phyloP scores from a whole-genome alignment of 2,113 vertebrate species.

The Nannospalax galili region DNA sequence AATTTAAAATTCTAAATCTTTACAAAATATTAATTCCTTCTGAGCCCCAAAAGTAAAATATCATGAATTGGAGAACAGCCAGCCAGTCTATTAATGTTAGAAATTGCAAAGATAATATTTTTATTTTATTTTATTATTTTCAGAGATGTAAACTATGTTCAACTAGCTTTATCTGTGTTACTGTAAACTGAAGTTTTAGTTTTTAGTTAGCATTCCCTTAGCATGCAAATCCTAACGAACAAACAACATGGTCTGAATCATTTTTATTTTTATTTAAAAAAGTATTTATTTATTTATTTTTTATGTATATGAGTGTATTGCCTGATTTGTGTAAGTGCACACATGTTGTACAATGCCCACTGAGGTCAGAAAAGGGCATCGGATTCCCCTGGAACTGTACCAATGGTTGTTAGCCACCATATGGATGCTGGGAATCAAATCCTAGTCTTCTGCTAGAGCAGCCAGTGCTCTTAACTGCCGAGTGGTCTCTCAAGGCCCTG shows the following conservation, averaged over 20 bases:
- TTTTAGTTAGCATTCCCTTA: neutral
- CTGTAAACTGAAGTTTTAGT: conserved; percentile 14
- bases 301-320: no score
- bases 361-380: no score
- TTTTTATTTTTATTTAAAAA: neutral
- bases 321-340: no score
- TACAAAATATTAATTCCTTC: conserved; percentile 72
- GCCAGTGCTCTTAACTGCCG: no score
- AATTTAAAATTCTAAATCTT: conserved; percentile 72
- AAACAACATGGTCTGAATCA: neutral
- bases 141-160: neutral
- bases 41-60: conserved; percentile 63
- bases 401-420: no score
- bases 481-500: no score
- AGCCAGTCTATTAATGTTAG: conserved; percentile 55
- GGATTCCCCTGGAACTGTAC: no score
- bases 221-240: neutral
- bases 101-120: conserved; percentile 46
- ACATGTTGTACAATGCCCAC: no score
- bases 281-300: no score
- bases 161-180: neutral
- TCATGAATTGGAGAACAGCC: conserved; percentile 48
- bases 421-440: no score
- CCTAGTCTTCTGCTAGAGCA: no score
- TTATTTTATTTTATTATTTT: conserved; percentile 61